These are phyloP conservation scores for Hedya salicella DNA, from an alignment of 2,888 invertebrate species.

Conservation along the genomic window DNA sequence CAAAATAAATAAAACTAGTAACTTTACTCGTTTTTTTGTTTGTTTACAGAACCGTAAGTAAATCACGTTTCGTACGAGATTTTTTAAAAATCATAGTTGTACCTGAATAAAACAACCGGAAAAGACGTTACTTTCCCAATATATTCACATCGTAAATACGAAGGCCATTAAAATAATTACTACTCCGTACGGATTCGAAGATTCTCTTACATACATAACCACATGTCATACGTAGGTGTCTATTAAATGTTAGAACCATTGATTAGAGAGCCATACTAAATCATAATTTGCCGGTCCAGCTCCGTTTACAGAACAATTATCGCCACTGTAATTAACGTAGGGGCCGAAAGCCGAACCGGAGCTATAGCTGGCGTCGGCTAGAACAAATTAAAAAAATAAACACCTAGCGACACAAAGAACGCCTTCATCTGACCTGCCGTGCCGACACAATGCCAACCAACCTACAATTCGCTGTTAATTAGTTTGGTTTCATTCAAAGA, in stretches of 20 bases:
- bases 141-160: slow-evolving; percentile 53
- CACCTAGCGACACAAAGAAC: slow-evolving; percentile 71
- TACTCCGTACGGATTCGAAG: slow-evolving; percentile 22
- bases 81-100: too few relatives aligned
- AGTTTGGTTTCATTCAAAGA: slow-evolving; percentile 70
- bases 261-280: slow-evolving; percentile 49
- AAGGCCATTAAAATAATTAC: slow-evolving; percentile 42
- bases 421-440: slow-evolving; percentile 71
- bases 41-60: too few relatives aligned
- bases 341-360: slow-evolving; percentile 50
- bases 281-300: slow-evolving; percentile 48
- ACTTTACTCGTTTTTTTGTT: too few relatives aligned
- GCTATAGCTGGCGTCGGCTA: slow-evolving; percentile 53
- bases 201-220: slow-evolving; percentile 22
- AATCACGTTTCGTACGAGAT: too few relatives aligned
- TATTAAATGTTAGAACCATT: slow-evolving; percentile 49
- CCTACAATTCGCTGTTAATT: slow-evolving; percentile 77
- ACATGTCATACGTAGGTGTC: slow-evolving; percentile 39
- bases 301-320: slow-evolving; percentile 64
- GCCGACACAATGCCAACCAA: slow-evolving; percentile 71
- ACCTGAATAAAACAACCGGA: neutral
- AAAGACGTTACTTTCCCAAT: slow-evolving; percentile 19
- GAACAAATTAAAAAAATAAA: slow-evolving; percentile 76
- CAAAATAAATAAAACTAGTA: too few relatives aligned
- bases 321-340: slow-evolving; percentile 62